A percentile compares a stretch with the other conserved stretches of the same genome.
Conservation (phyloP, 1,140 invertebrate species). For the Oryctes rhinoceros region DNA sequence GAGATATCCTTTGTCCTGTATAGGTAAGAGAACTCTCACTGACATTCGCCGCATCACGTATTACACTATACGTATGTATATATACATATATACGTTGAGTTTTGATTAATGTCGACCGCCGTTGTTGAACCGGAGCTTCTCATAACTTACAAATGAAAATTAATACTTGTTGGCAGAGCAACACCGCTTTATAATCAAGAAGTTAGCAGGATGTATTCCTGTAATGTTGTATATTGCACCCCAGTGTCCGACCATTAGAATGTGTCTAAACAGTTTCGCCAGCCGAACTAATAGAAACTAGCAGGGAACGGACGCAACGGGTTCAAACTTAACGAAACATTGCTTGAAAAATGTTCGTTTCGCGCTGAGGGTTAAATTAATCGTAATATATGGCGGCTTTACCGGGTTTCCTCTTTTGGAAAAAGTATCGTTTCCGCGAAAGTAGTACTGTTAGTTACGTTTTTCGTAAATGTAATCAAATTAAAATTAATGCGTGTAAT, state of each 20-base stretch:
- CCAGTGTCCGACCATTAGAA: slow-evolving; percentile 25
- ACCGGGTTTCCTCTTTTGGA: too few species aligned
- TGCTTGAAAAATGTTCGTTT: slow-evolving; percentile 16
- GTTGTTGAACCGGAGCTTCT: slow-evolving; percentile 21
- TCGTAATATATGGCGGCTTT: background rate
- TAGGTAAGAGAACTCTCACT: background rate
- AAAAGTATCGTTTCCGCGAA: too few species aligned
- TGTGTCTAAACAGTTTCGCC: slow-evolving; percentile 17
- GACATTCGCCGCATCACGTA: slow-evolving; percentile 15
- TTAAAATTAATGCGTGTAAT: too few species aligned
- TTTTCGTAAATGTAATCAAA: background rate
- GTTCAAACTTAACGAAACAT: slow-evolving; percentile 30
- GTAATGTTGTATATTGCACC: slow-evolving; percentile 34
- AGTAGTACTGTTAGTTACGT: too few species aligned
- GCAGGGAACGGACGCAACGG: slow-evolving; percentile 9
- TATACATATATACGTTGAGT: too few species aligned
- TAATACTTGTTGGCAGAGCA: slow-evolving; percentile 30
- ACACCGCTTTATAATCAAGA: slow-evolving; percentile 36
- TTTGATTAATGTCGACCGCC: slow-evolving; percentile 29
- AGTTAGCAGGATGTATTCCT: slow-evolving; percentile 27
- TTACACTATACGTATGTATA: too few species aligned
- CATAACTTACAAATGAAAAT: slow-evolving; percentile 38
- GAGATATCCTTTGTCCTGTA: background rate
- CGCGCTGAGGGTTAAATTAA: background rate
- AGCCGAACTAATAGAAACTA: slow-evolving; percentile 30